These are phyloP conservation scores for Egretta garzetta DNA, from an alignment of 2,113 vertebrate genomes.

Conservation along the genomic window DNA sequence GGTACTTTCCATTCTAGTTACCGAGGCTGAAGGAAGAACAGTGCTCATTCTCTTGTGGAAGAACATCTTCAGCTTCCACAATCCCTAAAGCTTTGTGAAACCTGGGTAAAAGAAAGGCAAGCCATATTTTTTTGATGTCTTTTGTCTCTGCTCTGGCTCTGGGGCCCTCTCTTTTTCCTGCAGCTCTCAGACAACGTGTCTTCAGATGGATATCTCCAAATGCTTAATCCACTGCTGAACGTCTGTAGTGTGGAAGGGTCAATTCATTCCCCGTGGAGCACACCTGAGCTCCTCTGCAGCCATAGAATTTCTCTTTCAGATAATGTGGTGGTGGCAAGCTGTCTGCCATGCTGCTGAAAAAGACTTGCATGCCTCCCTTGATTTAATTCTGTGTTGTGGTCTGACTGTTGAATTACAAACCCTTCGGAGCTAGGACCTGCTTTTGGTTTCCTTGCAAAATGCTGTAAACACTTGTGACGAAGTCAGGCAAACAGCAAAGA, in stretches of 20 bases:
- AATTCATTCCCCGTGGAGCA: neutral
- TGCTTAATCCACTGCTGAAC: neutral
- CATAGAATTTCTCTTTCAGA: neutral
- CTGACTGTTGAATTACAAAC: neutral
- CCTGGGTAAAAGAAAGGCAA: neutral
- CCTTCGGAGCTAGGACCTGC: neutral
- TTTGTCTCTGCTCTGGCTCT: neutral
- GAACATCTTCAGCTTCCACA: neutral
- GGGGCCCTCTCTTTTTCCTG: neutral
- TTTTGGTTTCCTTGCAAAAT: neutral
- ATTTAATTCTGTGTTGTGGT: neutral
- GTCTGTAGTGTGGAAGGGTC: neutral
- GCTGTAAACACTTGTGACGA: neutral
- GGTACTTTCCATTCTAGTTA: neutral
- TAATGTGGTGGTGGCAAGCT: neutral
- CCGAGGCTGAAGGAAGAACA: neutral
- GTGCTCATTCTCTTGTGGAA: neutral
- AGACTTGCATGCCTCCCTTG: neutral
- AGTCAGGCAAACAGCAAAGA: neutral
- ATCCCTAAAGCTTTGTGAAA: neutral
- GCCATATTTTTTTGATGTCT: neutral
- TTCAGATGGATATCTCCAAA: neutral
- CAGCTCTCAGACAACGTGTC: neutral
- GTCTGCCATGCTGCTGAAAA: neutral
- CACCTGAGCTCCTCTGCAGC: neutral